Conservation (phyloP, 2,888 invertebrate species). For the Sepiola atlantica region DNA sequence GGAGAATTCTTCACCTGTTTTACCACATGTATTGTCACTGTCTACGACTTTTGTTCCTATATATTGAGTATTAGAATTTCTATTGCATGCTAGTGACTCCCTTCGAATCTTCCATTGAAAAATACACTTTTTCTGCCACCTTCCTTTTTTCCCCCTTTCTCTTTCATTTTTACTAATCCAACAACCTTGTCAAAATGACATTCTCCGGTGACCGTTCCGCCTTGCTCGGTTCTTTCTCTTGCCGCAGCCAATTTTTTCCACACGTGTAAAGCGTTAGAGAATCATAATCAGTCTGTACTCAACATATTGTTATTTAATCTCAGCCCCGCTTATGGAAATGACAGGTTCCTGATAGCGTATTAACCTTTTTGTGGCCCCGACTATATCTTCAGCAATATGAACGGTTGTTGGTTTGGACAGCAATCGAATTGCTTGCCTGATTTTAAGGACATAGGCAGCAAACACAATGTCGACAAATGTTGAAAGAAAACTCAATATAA, state of each 20-base stretch:
- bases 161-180: not conserved
- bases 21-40: too few relatives aligned
- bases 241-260: not conserved
- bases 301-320: not conserved
- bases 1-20: too few relatives aligned
- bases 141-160: too few relatives aligned
- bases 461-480: not conserved
- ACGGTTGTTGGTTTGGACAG: not conserved
- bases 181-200: not conserved
- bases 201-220: not conserved
- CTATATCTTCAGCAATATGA: not conserved
- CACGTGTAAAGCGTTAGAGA: not conserved
- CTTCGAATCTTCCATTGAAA: too few relatives aligned
- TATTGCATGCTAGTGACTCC: too few relatives aligned
- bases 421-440: not conserved
- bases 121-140: too few relatives aligned
- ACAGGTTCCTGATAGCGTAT: not conserved
- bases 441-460: not conserved
- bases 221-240: not conserved
- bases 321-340: not conserved
- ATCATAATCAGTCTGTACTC: not conserved
- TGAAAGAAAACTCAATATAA: not conserved
- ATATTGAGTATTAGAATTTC: too few relatives aligned
- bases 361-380: not conserved
- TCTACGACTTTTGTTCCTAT: too few relatives aligned